Evolutionary conservation across 2,888 invertebrate genomes (phyloP).

Genomic region (Lithophane socia): DNA sequence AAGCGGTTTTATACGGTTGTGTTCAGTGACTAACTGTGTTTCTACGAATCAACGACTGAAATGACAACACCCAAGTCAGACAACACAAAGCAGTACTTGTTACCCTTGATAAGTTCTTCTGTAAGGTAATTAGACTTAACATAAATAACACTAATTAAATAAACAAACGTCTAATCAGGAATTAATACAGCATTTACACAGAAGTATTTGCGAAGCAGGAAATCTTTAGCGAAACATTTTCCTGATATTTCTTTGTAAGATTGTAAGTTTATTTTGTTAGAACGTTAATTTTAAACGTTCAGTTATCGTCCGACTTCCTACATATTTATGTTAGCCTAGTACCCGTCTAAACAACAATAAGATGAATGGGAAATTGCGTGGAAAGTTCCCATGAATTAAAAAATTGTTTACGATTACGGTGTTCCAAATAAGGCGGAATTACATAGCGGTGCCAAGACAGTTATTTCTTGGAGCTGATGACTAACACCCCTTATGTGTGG

Average conservation of each 20-base stretch:
- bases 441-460: conserved; percentile 62
- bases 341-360: conserved; percentile 25
- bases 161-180: conserved; percentile 31
- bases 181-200: conserved; percentile 30
- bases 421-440: conserved; percentile 51
- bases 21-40: not conserved
- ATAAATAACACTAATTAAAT: conserved; percentile 37
- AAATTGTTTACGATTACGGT: conserved; percentile 17
- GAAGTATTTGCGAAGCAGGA: conserved; percentile 31
- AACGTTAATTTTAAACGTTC: conserved; percentile 34
- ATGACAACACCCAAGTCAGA: conserved; percentile 9
- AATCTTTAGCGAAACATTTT: conserved; percentile 16
- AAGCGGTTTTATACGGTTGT: conserved; percentile 44
- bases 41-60: conserved; percentile 2
- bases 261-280: conserved; percentile 26
- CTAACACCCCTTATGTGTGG: conserved; percentile 64
- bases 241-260: conserved; percentile 17
- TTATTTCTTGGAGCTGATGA: conserved; percentile 70
- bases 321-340: conserved; percentile 42
- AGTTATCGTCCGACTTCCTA: conserved; percentile 17
- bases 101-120: conserved; percentile 23
- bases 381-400: conserved; percentile 53
- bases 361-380: conserved; percentile 25
- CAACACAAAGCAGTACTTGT: conserved; percentile 14
- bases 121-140: conserved; percentile 37